Base-by-base conservation (phyloP, 2,797 vertebrate genomes). In the Trachops cirrhosus region DNA sequence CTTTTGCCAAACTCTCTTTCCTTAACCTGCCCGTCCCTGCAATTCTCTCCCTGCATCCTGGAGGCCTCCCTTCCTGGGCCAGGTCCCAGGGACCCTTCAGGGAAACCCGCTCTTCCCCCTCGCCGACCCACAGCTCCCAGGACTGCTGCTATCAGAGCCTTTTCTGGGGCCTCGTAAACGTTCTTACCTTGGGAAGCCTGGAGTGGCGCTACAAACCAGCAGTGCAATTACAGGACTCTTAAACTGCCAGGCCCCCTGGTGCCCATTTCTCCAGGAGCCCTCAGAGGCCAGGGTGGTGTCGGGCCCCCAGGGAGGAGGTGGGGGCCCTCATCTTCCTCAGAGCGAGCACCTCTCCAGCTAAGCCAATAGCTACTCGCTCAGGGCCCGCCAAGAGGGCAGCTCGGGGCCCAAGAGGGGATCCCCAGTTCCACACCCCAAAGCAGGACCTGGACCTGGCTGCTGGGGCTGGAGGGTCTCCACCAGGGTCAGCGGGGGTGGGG, bases 191-290 rank as follows among this genome's bases (percentile, higher is more conserved):
- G 59, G 68, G 88, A 96, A 90, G 70, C 26, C 71, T 70, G 26
- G 70, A 87, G 44, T 37, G 50, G 48, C 48, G 18, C 87, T 90
- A 88, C 95, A 95, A 95, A 96, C 41, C 83, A 95, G 90, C 84
- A 96, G 67, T 54, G 90, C 93, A 96, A 96, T 98, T 95, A 96
- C 0, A 89, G 91, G 78, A 89, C 92, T 97, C 96, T 96, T 97
- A 86, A 96, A 95, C 88, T 70, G 95, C 94, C 5, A 19, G 50
- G 24, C 44, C 93, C 54, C 94, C 78, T n/a, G 79, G 78, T 37
- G 86, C 84, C 96, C 86, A 29, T 91, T 86, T 92, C 92, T 94
- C 94, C 21, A 6, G 89, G 48, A 86, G 8, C 37, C 91, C 85
- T 96, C 78, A 34, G 79, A 90, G 94, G 83, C 93, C 84, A 46